Evolutionary conservation across 2,888 invertebrate genomes (phyloP).

Genomic region (Xylota segnis): DNA sequence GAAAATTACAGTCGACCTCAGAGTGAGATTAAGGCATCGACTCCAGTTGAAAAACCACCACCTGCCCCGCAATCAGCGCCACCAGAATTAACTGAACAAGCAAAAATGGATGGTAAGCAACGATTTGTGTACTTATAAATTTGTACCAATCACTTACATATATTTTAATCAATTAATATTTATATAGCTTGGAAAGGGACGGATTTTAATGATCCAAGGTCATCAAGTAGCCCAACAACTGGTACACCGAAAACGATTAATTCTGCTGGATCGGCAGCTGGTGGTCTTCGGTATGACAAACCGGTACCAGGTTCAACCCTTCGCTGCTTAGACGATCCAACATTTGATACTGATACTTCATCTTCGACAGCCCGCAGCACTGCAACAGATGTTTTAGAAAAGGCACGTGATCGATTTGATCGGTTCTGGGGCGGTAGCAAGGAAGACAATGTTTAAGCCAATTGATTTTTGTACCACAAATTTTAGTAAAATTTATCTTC

Average conservation of each 20-base stretch:
- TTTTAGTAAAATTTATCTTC: slow-evolving; percentile 29
- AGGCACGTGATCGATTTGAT: slow-evolving; percentile 93
- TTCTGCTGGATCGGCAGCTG: slow-evolving; percentile 82
- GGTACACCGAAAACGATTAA: slow-evolving; percentile 74
- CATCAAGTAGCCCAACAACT: slow-evolving; percentile 79
- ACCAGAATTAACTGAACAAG: slow-evolving; percentile 87
- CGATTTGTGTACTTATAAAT: not conserved
- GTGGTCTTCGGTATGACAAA: slow-evolving; percentile 80
- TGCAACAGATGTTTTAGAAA: slow-evolving; percentile 91
- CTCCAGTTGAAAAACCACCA: slow-evolving; percentile 87
- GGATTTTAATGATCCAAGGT: slow-evolving; percentile 67
- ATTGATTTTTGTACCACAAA: slow-evolving; percentile 37
- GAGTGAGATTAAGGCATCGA: slow-evolving; percentile 93
- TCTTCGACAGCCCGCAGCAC: slow-evolving; percentile 81
- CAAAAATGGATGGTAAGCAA: slow-evolving; percentile 85
- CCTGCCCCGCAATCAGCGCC: slow-evolving; percentile 89
- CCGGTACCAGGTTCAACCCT: slow-evolving; percentile 85
- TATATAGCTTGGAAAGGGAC: slow-evolving; percentile 60
- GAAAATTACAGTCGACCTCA: slow-evolving; percentile 93
- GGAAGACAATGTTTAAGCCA: slow-evolving; percentile 86
- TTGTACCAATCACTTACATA: not conserved
- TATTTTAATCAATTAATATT: not conserved
- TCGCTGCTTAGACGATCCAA: slow-evolving; percentile 86
- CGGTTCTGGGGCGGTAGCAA: slow-evolving; percentile 92
- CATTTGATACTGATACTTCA: slow-evolving; percentile 83